A percentile compares a stretch with the other conserved stretches of the same genome.
These are phyloP conservation scores for Arnoldichthys spilopterus DNA, from an alignment of 2,797 vertebrate species.

Conservation along the genomic window DNA sequence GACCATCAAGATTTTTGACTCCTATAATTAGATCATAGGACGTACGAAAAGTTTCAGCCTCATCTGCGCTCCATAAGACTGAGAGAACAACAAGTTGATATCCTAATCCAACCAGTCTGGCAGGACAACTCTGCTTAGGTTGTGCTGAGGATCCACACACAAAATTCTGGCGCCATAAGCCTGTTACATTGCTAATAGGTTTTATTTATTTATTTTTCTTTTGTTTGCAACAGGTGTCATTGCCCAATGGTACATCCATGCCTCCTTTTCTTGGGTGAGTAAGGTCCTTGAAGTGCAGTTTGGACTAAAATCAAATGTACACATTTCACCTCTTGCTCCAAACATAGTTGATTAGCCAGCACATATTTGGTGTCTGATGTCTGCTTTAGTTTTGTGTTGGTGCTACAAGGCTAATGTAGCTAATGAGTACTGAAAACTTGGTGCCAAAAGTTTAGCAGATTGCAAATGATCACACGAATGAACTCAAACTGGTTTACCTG, in stretches of 20 bases:
- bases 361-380: not conserved
- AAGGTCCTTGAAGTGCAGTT: not conserved
- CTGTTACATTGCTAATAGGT: not conserved
- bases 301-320: not conserved
- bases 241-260: slow-evolving; percentile 85
- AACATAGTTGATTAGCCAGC: not conserved
- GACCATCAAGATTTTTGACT: slow-evolving; percentile 69
- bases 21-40: slow-evolving; percentile 43
- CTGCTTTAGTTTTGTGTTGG: not conserved
- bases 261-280: slow-evolving; percentile 89
- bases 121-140: slow-evolving; percentile 31
- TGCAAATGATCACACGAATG: too few species aligned
- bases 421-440: too few species aligned
- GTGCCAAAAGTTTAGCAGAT: too few species aligned
- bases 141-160: not conserved
- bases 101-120: slow-evolving; percentile 70
- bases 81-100: slow-evolving; percentile 50
- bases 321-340: not conserved
- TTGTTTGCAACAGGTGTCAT: slow-evolving; percentile 79
- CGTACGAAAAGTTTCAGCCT: slow-evolving; percentile 29
- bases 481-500: too few species aligned
- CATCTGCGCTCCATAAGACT: slow-evolving; percentile 19
- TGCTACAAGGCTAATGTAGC: too few species aligned
- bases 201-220: slow-evolving; percentile 52
- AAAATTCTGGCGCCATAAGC: not conserved